Evolutionary conservation across 1,140 invertebrate genomes (phyloP).

Genomic region (Drosophila sechellia): DNA sequence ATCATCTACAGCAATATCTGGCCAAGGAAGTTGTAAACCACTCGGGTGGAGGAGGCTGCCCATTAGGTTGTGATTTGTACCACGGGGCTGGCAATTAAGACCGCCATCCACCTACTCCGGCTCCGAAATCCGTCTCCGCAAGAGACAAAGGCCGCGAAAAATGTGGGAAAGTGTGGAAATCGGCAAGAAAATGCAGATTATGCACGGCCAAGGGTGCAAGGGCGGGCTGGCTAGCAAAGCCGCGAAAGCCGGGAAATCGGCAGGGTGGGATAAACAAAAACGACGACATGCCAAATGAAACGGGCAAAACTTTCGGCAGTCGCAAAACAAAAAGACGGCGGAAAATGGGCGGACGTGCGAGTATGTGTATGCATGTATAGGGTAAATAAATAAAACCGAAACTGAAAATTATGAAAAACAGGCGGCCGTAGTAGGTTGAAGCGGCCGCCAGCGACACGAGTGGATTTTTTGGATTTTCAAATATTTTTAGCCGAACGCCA

Average conservation of each 20-base stretch:
- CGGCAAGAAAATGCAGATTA: conserved; percentile 19
- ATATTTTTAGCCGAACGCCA: conserved; percentile 76
- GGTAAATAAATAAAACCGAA: conserved; percentile 78
- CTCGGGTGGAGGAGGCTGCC: conserved; percentile 17
- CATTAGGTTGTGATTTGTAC: conserved; percentile 77
- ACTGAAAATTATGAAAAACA: conserved; percentile 80
- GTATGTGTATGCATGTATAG: conserved; percentile 26
- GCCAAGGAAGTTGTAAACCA: conserved; percentile 75
- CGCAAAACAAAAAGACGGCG: conserved; percentile 24
- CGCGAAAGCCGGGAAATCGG: conserved; percentile 16
- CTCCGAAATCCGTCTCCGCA: conserved; percentile 18
- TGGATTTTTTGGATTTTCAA: conserved; percentile 76
- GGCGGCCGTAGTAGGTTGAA: conserved; percentile 54
- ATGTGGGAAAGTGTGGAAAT: conserved; percentile 9
- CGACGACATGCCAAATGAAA: conserved; percentile 66
- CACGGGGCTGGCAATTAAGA: conserved; percentile 25
- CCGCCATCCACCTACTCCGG: conserved; percentile 19
- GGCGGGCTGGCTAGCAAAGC: background rate
- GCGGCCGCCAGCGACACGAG: conserved; percentile 47
- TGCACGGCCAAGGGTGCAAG: conserved; percentile 23
- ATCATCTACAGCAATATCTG: conserved; percentile 35
- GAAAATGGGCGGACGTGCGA: conserved; percentile 25
- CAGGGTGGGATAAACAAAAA: conserved; percentile 66
- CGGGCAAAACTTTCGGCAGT: conserved; percentile 50
- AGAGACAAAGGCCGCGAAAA: conserved; percentile 55